These are phyloP conservation scores for Bellardia bayeri DNA, from an alignment of 2,888 invertebrate genomes.

Conservation along the genomic window DNA sequence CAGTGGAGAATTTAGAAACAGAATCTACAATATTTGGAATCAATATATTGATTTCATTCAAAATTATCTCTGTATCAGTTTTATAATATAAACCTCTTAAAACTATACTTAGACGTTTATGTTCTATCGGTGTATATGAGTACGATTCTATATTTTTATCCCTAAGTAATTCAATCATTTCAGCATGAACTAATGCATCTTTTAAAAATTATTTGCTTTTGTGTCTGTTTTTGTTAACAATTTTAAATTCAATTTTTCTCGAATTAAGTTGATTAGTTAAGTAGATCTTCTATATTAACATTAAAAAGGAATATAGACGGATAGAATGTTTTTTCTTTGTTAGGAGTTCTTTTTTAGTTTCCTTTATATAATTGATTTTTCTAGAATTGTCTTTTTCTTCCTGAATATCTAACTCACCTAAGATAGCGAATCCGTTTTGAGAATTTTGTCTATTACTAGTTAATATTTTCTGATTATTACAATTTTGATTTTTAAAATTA, in stretches of 20 bases:
- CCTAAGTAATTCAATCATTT: constrained; percentile 39
- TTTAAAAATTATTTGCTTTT: constrained; percentile 49
- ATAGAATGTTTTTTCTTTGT: constrained; percentile 21
- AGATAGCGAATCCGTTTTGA: constrained; percentile 16
- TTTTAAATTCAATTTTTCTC: constrained; percentile 41
- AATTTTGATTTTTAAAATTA: neutral
- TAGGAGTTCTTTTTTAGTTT: neutral
- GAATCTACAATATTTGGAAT: constrained; percentile 29
- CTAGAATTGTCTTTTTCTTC: neutral
- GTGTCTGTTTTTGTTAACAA: constrained; percentile 49
- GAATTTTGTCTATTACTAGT: neutral
- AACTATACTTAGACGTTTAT: constrained; percentile 29
- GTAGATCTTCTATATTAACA: constrained; percentile 20
- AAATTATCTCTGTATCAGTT: constrained; percentile 18
- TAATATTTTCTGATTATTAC: neutral
- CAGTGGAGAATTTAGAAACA: constrained; percentile 35
- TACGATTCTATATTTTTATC: constrained; percentile 32
- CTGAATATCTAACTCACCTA: constrained; percentile 7
- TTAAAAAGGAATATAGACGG: constrained; percentile 35
- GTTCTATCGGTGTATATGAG: constrained; percentile 17
- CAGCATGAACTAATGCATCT: constrained; percentile 33
- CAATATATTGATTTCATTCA: neutral
- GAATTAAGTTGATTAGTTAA: constrained; percentile 23
- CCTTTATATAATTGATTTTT: neutral
- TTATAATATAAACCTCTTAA: constrained; percentile 28